Conservation (phyloP, 1,140 invertebrate species). For the Mactra quadrangularis region DNA sequence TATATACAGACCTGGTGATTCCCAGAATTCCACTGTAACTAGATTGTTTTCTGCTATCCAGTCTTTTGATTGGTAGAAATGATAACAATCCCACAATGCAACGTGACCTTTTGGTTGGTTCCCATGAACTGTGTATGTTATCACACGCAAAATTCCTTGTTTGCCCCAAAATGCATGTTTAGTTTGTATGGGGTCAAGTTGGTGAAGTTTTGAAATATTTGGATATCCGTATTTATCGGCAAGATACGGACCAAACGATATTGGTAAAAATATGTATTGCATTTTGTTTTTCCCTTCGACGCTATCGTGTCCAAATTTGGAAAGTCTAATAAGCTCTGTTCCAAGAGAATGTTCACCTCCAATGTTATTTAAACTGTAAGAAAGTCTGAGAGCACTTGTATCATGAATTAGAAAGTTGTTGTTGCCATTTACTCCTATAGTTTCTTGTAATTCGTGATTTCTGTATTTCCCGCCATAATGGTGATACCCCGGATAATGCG, state of each 20-base stretch:
- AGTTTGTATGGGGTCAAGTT: conserved; percentile 73
- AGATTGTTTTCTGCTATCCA: conserved; percentile 77
- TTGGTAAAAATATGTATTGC: conserved; percentile 80
- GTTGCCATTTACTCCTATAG: conserved; percentile 65
- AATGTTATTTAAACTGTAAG: conserved; percentile 78
- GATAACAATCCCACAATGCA: conserved; percentile 81
- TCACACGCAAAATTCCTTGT: conserved; percentile 79
- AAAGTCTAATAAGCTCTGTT: conserved; percentile 70
- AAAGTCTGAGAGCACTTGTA: conserved; percentile 79
- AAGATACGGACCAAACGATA: conserved; percentile 81
- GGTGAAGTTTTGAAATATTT: conserved; percentile 75
- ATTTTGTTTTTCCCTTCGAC: conserved; percentile 69
- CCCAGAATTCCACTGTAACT: conserved; percentile 81
- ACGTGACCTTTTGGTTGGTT: conserved; percentile 79
- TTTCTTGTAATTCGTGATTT: conserved; percentile 69
- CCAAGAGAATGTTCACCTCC: conserved; percentile 77
- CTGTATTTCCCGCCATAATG: conserved; percentile 77
- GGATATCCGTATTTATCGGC: conserved; percentile 81
- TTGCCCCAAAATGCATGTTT: conserved; percentile 78
- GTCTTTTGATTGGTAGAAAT: conserved; percentile 80
- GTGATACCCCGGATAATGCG: conserved; percentile 77
- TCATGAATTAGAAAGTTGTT: conserved; percentile 72
- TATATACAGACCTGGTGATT: conserved; percentile 80
- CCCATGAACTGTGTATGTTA: conserved; percentile 77
- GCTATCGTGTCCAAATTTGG: conserved; percentile 78